Evolutionary conservation across 2,888 invertebrate species (phyloP).

Genomic region (Netelia melanura): DNA sequence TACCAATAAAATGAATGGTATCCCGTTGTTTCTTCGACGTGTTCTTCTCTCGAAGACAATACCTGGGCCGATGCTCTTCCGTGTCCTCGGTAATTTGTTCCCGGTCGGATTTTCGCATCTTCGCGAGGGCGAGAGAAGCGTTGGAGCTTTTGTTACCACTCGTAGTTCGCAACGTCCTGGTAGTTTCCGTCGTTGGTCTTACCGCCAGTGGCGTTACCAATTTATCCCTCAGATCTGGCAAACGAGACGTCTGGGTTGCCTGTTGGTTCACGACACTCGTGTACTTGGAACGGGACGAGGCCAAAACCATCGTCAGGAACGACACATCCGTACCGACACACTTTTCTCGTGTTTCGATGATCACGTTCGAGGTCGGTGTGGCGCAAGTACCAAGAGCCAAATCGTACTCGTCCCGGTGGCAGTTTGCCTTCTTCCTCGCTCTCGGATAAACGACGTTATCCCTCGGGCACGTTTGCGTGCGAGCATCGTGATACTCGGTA

Average conservation of each 20-base stretch:
- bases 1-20: too few species aligned
- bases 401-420: constrained; percentile 3
- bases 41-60: not conserved
- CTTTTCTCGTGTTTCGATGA: constrained; percentile 86
- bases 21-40: too few species aligned
- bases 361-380: constrained; percentile 76
- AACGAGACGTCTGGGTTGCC: constrained; percentile 74
- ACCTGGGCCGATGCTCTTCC: constrained; percentile 33
- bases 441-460: constrained; percentile 62
- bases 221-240: constrained; percentile 76
- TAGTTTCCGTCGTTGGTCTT: not conserved
- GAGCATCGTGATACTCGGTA: constrained; percentile 92
- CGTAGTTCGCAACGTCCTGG: not conserved
- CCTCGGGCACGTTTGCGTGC: constrained; percentile 89
- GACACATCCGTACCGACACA: constrained; percentile 38
- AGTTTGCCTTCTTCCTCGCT: constrained; percentile 37
- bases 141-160: constrained; percentile 5
- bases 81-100: constrained; percentile 10
- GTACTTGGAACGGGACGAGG: constrained; percentile 68
- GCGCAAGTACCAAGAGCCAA: constrained; percentile 14
- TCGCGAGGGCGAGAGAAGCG: not conserved
- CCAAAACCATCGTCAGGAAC: constrained; percentile 45
- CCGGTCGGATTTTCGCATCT: not conserved
- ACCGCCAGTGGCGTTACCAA: constrained; percentile 70
- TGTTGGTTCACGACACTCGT: constrained; percentile 72